A percentile compares a stretch with the other conserved stretches of the same genome.
Evolutionary conservation across 2,797 vertebrate species (phyloP).

Genomic region (Galaxias olidus): DNA sequence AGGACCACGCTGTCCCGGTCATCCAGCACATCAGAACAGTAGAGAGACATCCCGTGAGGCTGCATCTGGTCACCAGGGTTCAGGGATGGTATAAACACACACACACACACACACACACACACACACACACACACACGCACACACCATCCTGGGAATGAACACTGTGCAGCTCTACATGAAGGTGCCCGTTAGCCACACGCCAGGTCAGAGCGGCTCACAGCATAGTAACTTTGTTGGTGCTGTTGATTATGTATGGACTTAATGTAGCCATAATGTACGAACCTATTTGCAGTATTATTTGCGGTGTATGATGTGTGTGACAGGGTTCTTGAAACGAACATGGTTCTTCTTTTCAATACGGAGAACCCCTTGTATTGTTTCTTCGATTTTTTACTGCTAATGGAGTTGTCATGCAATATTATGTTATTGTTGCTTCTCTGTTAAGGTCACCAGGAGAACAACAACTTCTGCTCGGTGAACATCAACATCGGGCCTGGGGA

Average conservation of each 20-base stretch:
- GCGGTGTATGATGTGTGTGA: too few species aligned
- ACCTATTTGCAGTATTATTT: too few species aligned
- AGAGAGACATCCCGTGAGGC: slow-evolving; percentile 62
- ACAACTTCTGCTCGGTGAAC: slow-evolving; percentile 86
- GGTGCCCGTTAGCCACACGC: too few species aligned
- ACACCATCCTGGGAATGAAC: too few species aligned
- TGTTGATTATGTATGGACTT: too few species aligned
- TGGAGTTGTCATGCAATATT: neutral
- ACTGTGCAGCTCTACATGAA: too few species aligned
- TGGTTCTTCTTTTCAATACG: too few species aligned
- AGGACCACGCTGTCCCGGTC: slow-evolving; percentile 75
- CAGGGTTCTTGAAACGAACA: too few species aligned
- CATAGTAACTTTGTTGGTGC: too few species aligned
- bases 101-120: slow-evolving; percentile 1
- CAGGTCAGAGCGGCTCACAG: slow-evolving; percentile 1
- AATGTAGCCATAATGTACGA: too few species aligned
- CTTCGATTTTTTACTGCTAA: neutral
- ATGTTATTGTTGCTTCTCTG: slow-evolving; percentile 5
- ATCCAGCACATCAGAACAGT: slow-evolving; percentile 69
- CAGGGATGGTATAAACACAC: neutral
- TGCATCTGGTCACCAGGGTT: slow-evolving; percentile 62
- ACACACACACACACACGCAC: slow-evolving; percentile 4
- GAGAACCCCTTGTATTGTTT: neutral
- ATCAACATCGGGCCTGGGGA: slow-evolving; percentile 86
- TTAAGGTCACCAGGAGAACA: slow-evolving; percentile 85